Percentiles rank a stretch among this genome's conserved stretches.
Conservation (phyloP, 2,888 invertebrate species). For the Cepaea hortensis region DNA sequence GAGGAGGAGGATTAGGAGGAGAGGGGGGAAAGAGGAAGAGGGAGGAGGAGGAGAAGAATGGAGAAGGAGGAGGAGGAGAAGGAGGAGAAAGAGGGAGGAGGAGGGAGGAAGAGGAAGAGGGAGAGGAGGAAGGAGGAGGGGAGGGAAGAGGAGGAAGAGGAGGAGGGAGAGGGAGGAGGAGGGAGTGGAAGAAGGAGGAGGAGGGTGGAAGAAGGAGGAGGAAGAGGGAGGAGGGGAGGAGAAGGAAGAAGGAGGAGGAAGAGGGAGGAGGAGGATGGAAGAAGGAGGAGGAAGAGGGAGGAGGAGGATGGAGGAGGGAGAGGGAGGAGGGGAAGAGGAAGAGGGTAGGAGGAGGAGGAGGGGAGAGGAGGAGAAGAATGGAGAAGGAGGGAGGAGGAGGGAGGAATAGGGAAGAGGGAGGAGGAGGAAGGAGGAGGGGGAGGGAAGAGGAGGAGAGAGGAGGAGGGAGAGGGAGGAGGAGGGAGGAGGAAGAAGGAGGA, state of each 20-base stretch:
- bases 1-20: slow-evolving; percentile 10
- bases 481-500: no score
- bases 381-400: no score
- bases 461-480: no score
- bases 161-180: not conserved
- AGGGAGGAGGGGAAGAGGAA: no score
- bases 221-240: slow-evolving; percentile 3
- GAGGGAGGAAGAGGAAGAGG: not conserved
- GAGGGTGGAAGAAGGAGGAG: not conserved
- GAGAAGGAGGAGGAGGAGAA: not conserved
- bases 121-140: not conserved
- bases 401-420: no score
- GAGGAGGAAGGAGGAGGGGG: not conserved
- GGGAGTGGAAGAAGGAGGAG: no score
- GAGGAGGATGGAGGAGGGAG: no score
- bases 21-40: not conserved
- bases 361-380: not conserved
- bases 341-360: no score
- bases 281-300: no score
- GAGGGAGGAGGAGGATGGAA: no score
- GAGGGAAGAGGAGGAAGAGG: not conserved
- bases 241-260: not conserved
- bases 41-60: not conserved
- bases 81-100: not conserved
- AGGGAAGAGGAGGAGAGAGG: not conserved